A percentile compares a stretch with the other conserved stretches of the same genome.
These are phyloP conservation scores for Taphrorychus bicolor DNA, from an alignment of 2,888 invertebrate genomes.

Conservation along the genomic window DNA sequence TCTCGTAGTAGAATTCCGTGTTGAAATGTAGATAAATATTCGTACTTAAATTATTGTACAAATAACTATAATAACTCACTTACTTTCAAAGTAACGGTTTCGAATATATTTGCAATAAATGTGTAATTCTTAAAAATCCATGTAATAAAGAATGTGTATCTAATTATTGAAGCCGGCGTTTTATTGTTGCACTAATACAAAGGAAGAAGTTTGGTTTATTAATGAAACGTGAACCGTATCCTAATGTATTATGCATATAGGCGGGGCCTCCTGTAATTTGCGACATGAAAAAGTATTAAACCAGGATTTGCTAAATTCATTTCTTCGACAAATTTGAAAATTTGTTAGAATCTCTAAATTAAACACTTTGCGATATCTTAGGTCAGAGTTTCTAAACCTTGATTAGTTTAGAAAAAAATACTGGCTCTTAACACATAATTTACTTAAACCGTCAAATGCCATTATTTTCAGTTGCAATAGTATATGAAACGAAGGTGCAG, in stretches of 20 bases:
- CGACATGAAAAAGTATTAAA: too few relatives aligned
- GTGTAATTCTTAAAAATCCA: slow-evolving; percentile 55
- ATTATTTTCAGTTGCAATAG: too few relatives aligned
- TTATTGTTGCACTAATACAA: not conserved
- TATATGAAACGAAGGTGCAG: too few relatives aligned
- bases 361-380: too few relatives aligned
- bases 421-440: too few relatives aligned
- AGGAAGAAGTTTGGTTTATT: not conserved
- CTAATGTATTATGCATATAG: slow-evolving; percentile 1
- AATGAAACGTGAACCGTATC: slow-evolving; percentile 6
- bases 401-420: too few relatives aligned
- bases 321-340: too few relatives aligned
- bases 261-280: too few relatives aligned
- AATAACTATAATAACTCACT: slow-evolving; percentile 15
- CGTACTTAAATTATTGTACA: slow-evolving; percentile 50
- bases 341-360: too few relatives aligned
- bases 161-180: not conserved
- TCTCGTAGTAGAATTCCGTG: slow-evolving; percentile 21
- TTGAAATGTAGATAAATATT: slow-evolving; percentile 52
- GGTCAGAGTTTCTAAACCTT: too few relatives aligned
- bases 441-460: too few relatives aligned
- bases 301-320: too few relatives aligned
- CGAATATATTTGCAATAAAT: slow-evolving; percentile 54
- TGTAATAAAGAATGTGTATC: slow-evolving; percentile 35
- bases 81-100: slow-evolving; percentile 50